Percentiles rank a stretch among this genome's conserved stretches.
Conservation (phyloP, 1,140 invertebrate species). For the Panonychus citri region DNA sequence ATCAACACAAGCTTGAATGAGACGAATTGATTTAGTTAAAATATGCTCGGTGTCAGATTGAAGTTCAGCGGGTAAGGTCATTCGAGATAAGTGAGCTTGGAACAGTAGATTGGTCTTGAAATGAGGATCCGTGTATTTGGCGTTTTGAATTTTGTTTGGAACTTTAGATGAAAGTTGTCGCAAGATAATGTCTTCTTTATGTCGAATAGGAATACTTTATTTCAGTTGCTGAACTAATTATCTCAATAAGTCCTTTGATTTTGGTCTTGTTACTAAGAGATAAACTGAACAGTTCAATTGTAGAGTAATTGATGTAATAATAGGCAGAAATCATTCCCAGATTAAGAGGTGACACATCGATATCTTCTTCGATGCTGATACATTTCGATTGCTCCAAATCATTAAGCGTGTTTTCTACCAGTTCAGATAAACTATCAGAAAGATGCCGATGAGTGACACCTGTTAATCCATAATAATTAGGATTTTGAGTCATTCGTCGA, state of each 20-base stretch:
- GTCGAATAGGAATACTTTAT: constrained; percentile 83
- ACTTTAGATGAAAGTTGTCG: constrained; percentile 22
- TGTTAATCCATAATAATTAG: constrained; percentile 96
- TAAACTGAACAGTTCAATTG: constrained; percentile 94
- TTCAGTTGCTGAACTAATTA: constrained; percentile 90
- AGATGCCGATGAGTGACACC: constrained; percentile 79
- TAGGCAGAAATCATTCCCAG: constrained; percentile 99
- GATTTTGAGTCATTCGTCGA: constrained; percentile 87
- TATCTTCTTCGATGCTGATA: constrained; percentile 91
- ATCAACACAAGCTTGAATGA: constrained; percentile 97
- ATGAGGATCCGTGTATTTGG: constrained; percentile 72
- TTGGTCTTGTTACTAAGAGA: constrained; percentile 94
- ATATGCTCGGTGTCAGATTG: constrained; percentile 88
- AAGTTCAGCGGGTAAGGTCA: constrained; percentile 79
- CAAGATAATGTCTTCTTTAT: constrained; percentile 77
- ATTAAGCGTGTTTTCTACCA: constrained; percentile 83
- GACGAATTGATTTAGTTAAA: constrained; percentile 44
- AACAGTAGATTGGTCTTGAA: constrained; percentile 87
- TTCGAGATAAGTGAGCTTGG: constrained; percentile 80
- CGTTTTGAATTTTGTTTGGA: constrained; percentile 5
- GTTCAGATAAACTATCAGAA: constrained; percentile 91
- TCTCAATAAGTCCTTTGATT: constrained; percentile 84
- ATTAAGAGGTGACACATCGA: constrained; percentile 85
- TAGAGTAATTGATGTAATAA: constrained; percentile 99
- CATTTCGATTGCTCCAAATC: constrained; percentile 96